Conservation (phyloP, 2,113 vertebrate species). For the Phaetusa simplex region DNA sequence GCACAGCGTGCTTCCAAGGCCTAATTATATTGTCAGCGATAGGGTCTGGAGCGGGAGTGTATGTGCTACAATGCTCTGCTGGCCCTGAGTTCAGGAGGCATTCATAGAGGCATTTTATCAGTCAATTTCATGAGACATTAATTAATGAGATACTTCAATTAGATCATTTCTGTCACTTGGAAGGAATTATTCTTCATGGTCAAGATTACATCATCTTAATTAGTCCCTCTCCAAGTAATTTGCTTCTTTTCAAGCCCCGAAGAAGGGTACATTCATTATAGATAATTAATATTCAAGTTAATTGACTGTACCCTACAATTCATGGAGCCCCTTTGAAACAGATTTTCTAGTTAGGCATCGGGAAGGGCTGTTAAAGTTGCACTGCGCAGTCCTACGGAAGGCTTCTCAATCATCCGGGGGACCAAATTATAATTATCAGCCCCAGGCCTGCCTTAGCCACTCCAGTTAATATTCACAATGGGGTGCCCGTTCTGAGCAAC, state of each 20-base stretch:
- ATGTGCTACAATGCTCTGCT: constrained; percentile 39
- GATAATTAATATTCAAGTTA: constrained; percentile 81
- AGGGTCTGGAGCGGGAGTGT: constrained; percentile 44
- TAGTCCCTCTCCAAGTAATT: constrained; percentile 77
- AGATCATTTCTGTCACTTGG: constrained; percentile 77
- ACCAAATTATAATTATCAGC: constrained; percentile 38
- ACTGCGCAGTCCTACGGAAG: background rate
- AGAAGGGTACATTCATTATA: constrained; percentile 78
- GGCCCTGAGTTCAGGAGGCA: constrained; percentile 61
- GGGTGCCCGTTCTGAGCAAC: constrained; percentile 1
- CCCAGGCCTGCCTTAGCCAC: constrained; percentile 11
- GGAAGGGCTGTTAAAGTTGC: constrained; percentile 52
- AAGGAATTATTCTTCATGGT: constrained; percentile 77
- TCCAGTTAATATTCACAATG: constrained; percentile 6
- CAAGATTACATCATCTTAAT: constrained; percentile 82
- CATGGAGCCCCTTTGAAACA: constrained; percentile 60
- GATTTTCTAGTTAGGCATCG: constrained; percentile 28
- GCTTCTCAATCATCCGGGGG: background rate
- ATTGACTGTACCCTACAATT: constrained; percentile 73
- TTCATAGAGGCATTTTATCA: constrained; percentile 70
- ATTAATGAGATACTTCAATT: constrained; percentile 79
- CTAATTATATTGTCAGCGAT: constrained; percentile 65
- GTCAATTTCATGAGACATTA: constrained; percentile 77
- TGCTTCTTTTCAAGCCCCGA: constrained; percentile 73
- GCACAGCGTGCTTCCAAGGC: constrained; percentile 25